Evolutionary conservation across 2,888 invertebrate species (phyloP).

Genomic region (Conomelus anceps): DNA sequence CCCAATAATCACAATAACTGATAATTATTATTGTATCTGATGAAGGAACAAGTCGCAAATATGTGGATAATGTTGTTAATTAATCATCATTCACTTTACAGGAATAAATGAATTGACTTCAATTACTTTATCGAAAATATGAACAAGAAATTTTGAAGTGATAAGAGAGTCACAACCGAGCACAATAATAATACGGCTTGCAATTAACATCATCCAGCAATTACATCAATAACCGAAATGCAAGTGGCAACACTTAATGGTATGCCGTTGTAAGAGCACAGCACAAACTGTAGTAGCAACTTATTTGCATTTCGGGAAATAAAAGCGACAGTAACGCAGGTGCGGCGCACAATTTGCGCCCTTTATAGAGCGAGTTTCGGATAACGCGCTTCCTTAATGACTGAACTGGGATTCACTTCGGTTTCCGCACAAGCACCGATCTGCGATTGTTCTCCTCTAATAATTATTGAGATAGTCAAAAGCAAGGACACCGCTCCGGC

Average conservation of each 20-base stretch:
- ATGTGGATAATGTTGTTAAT: too few relatives aligned
- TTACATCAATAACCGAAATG: not conserved
- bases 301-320: not conserved
- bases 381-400: not conserved
- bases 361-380: not conserved
- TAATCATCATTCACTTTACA: too few relatives aligned
- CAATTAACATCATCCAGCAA: not conserved
- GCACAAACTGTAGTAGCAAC: not conserved
- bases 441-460: not conserved
- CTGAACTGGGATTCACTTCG: not conserved
- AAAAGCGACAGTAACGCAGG: not conserved
- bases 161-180: not conserved
- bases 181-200: not conserved
- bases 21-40: too few relatives aligned
- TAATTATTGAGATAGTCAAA: not conserved
- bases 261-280: not conserved
- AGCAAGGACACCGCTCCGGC: not conserved
- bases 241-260: not conserved
- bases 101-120: too few relatives aligned
- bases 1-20: too few relatives aligned
- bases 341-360: not conserved
- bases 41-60: too few relatives aligned
- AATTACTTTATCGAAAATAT: too few relatives aligned
- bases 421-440: not conserved
- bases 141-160: not conserved